These are phyloP conservation scores for Eupsilia transversa DNA, from an alignment of 2,888 invertebrate genomes.

Conservation along the genomic window DNA sequence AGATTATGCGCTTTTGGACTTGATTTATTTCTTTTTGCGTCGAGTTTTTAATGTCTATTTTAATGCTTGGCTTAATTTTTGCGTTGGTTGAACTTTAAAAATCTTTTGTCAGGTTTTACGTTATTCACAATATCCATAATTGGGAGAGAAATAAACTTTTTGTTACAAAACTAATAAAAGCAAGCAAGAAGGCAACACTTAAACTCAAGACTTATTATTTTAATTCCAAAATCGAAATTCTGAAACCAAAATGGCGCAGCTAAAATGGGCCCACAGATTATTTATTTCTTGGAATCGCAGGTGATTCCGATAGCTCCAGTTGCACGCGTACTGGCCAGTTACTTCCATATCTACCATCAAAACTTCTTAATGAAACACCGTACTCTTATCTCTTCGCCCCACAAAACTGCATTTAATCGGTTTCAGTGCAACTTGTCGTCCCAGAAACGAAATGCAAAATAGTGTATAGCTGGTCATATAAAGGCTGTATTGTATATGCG, in stretches of 20 bases:
- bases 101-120: background rate
- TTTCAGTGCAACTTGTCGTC: slow-evolving; percentile 58
- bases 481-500: slow-evolving; percentile 10
- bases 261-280: slow-evolving; percentile 1
- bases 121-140: background rate
- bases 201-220: background rate
- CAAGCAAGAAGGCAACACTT: background rate
- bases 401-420: slow-evolving; percentile 54
- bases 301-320: slow-evolving; percentile 32
- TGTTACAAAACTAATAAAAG: background rate
- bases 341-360: slow-evolving; percentile 51
- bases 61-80: background rate
- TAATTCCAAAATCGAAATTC: slow-evolving; percentile 21
- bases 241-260: slow-evolving; percentile 23
- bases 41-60: slow-evolving; percentile 1
- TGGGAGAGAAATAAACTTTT: background rate
- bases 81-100: background rate
- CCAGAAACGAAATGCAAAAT: slow-evolving; percentile 64
- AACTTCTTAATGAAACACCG: slow-evolving; percentile 58
- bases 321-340: slow-evolving; percentile 1
- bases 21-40: background rate
- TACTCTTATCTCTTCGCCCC: slow-evolving; percentile 49
- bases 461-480: slow-evolving; percentile 27
- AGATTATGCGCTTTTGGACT: background rate
- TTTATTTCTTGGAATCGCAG: slow-evolving; percentile 35